Base-by-base conservation (phyloP, 37 sponge, comb jelly and placozoan species). In the Geodia barretti region DNA sequence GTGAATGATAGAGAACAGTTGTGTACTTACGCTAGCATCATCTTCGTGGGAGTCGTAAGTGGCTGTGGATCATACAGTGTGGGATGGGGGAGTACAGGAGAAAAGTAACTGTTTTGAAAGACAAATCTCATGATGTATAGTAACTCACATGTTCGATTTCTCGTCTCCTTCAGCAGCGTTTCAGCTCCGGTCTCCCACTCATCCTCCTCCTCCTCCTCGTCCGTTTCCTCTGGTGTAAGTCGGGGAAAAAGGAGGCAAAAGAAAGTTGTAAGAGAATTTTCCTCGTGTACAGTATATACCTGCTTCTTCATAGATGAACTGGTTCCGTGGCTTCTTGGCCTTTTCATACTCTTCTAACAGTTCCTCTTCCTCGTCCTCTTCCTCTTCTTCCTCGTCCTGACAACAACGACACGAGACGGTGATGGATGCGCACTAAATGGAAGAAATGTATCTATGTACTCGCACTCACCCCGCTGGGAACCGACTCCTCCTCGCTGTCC, bases 141-240 rank as follows among this genome's bases (percentile, higher is more conserved):
- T n/a, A n/a, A n/a, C 66, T 4, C 62, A 77, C 66, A 32, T 66
- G 43, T 9, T 41, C 29, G 21, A 28, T 21, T 58, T 58, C 20
- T 36, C 31, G 4, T 31, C 20, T 72, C 33, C 54, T n/a, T 33
- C 43, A 47, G 23, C 65, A 35, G 32, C 42, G 40, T 63, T 28
- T 42, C 69, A 30, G 68, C 77, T 17, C 69, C 90, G 54, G 73
- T 68, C 42, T 88, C 89, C 58, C 79, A 75, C 17, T 86, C 87
- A 35, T 92, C 84, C 7, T 88, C 93, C 25, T 92, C 93, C 60
- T 92, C 93, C 41, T 83, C 88, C 30, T 72, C 88, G 54, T 76
- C 82, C 14, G 88, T 87, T 35, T 87, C 82, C 83, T 87, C 83
- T 87, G 63, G 2, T 25, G 54, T 35, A 34, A 65, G 25, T 1